These are phyloP conservation scores for Leptatherina wallacei DNA, from an alignment of 2,797 vertebrate species.

Conservation along the genomic window DNA sequence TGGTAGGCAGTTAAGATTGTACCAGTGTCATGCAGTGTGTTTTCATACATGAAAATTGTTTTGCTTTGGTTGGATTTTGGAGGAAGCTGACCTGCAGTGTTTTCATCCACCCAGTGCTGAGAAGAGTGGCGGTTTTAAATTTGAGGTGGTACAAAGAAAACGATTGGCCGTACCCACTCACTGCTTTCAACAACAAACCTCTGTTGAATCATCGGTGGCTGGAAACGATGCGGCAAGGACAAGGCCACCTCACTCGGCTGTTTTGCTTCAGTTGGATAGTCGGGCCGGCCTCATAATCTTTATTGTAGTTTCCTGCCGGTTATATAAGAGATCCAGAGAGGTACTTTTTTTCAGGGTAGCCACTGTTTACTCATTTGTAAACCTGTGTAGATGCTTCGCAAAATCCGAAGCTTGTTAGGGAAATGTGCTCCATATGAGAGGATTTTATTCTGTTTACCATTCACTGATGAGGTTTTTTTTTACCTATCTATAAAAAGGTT, in stretches of 20 bases:
- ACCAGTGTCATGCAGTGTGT: neutral
- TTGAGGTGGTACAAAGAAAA: constrained; percentile 18
- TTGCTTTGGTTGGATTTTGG: constrained; percentile 2
- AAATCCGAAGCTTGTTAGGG: constrained; percentile 17
- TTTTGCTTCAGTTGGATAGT: constrained; percentile 25
- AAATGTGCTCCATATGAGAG: constrained; percentile 4
- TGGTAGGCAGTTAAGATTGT: constrained; percentile 1
- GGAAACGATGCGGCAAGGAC: constrained; percentile 32
- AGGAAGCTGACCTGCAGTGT: constrained; percentile 1
- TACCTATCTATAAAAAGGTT: neutral
- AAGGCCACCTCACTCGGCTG: constrained; percentile 33
- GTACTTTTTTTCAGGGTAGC: constrained; percentile 6
- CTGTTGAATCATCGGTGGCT: constrained; percentile 50
- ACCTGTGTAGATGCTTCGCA: constrained; percentile 6
- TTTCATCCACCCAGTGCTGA: constrained; percentile 7
- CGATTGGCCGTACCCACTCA: constrained; percentile 40
- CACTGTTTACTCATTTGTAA: constrained; percentile 23
- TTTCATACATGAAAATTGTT: neutral
- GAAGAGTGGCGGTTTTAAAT: constrained; percentile 22
- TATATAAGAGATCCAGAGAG: constrained; percentile 54
- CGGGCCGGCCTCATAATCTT: constrained; percentile 30
- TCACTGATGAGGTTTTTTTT: neutral
- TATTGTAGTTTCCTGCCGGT: constrained; percentile 48
- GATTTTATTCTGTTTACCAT: neutral
- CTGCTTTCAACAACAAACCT: constrained; percentile 41